Percentiles rank a stretch among this genome's conserved stretches.
These are phyloP conservation scores for Pangasius larnaudii DNA, from an alignment of 2,797 vertebrate genomes.

Conservation along the genomic window DNA sequence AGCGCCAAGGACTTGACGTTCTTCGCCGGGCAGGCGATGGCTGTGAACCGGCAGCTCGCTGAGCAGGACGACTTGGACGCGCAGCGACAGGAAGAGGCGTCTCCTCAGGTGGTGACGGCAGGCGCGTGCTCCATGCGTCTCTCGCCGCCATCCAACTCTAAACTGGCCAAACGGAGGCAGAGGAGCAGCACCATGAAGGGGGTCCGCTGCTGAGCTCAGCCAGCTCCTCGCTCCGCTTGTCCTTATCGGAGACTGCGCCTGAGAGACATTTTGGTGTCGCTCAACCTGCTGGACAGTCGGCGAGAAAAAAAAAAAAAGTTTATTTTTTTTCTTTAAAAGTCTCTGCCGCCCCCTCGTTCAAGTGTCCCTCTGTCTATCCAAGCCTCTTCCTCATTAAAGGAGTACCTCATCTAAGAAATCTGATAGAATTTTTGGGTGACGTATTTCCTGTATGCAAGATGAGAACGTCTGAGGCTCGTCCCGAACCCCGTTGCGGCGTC, in stretches of 20 bases:
- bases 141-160: conserved; percentile 90
- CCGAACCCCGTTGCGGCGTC: conserved; percentile 68
- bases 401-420: neutral
- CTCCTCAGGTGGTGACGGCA: conserved; percentile 85
- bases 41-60: conserved; percentile 93
- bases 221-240: conserved; percentile 87
- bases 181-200: conserved; percentile 82
- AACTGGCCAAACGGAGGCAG: conserved; percentile 90
- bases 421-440: neutral
- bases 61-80: conserved; percentile 85
- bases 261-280: conserved; percentile 51
- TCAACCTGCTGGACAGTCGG: conserved; percentile 55
- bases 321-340: conserved; percentile 50
- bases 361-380: neutral
- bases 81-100: conserved; percentile 78
- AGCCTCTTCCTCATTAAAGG: conserved; percentile 17
- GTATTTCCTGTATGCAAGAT: conserved; percentile 39
- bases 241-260: conserved; percentile 89
- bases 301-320: neutral
- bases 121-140: conserved; percentile 88
- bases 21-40: conserved; percentile 93
- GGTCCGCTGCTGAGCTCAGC: conserved; percentile 80
- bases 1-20: conserved; percentile 95
- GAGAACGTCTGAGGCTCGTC: conserved; percentile 35
- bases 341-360: conserved; percentile 42